Evolutionary conservation across 35 echinoderm and acorn worm genomes (phyloP).

Genomic region (Strongylocentrotus purpuratus): DNA sequence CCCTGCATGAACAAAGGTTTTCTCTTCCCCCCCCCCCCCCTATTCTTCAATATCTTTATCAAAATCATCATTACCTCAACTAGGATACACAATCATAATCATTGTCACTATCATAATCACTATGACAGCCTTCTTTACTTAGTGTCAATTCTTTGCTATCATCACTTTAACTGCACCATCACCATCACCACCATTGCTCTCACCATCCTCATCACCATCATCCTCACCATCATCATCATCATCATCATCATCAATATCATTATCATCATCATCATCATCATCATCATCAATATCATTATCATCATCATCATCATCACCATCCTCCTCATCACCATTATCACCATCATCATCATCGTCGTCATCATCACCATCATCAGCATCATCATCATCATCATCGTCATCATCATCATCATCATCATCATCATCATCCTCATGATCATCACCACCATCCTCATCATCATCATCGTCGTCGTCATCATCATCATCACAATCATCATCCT

Average conservation of each 20-base stretch:
- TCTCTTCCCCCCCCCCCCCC: no score
- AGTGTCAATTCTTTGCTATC: no score
- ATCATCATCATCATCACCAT: neutral
- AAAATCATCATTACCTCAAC: neutral
- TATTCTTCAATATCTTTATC: no score
- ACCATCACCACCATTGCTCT: neutral
- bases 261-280: conserved; percentile 31
- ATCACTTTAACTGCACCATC: neutral
- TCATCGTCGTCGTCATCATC: neutral
- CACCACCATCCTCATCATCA: neutral
- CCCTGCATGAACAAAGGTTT: no score
- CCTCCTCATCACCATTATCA: neutral
- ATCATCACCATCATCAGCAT: neutral
- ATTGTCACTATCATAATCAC: neutral
- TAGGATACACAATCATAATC: neutral
- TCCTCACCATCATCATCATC: conserved; percentile 11
- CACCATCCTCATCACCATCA: conserved; percentile 30
- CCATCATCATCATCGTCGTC: neutral
- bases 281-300: conserved; percentile 21
- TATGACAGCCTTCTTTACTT: neutral
- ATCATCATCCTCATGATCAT: neutral
- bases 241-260: conserved; percentile 41
- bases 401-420: neutral
- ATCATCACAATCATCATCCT: neutral
- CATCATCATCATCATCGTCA: neutral